A percentile compares a stretch with the other conserved stretches of the same genome.
Conservation (phyloP, 2,888 invertebrate species). For the Philopedon plagiatum region DNA sequence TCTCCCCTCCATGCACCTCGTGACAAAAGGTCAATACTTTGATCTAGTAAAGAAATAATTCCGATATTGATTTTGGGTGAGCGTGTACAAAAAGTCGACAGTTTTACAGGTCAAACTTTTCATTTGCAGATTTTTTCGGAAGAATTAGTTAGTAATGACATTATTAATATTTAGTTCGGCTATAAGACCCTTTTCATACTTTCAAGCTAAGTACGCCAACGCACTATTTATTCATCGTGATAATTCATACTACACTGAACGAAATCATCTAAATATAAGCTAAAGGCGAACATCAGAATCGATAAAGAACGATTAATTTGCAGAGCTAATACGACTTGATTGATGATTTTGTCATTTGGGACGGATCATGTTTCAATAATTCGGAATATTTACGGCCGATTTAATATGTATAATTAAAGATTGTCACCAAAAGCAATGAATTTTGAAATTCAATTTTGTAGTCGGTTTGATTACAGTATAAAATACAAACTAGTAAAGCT, state of each 20-base stretch:
- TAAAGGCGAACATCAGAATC: neutral
- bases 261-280: neutral
- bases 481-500: neutral
- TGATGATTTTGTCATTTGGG: conserved; percentile 11
- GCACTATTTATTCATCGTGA: too few relatives aligned
- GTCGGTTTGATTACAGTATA: neutral
- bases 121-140: too few relatives aligned
- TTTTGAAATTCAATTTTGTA: neutral
- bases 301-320: conserved; percentile 13
- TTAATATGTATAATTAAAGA: conserved; percentile 9
- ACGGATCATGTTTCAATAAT: conserved; percentile 11
- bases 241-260: neutral
- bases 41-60: too few relatives aligned
- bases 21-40: too few relatives aligned
- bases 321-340: conserved; percentile 14
- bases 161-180: too few relatives aligned
- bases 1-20: too few relatives aligned
- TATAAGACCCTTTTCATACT: too few relatives aligned
- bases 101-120: too few relatives aligned
- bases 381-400: conserved; percentile 7
- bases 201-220: too few relatives aligned
- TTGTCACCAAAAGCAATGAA: neutral
- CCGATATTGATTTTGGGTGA: too few relatives aligned
- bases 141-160: too few relatives aligned
- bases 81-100: too few relatives aligned